Evolutionary conservation across 2,797 vertebrate species (phyloP).

Genomic region (Columba guinea): DNA sequence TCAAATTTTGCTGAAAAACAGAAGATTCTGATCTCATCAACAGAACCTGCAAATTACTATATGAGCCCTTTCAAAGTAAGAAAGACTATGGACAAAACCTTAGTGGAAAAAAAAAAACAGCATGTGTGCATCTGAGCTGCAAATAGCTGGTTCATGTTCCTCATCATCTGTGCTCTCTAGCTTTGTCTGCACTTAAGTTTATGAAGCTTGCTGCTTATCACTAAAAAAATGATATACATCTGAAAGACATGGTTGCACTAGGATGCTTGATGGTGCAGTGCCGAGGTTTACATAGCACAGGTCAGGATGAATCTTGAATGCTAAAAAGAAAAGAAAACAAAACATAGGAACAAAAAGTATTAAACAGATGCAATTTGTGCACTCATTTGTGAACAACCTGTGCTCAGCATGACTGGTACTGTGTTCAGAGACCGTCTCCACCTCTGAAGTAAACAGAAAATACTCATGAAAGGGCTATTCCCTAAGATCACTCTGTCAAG

Average conservation of each 20-base stretch:
- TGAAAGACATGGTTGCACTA: neutral
- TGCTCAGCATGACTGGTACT: neutral
- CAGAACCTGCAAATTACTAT: neutral
- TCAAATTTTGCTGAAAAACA: slow-evolving; percentile 7
- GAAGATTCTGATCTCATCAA: neutral
- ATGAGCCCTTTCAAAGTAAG: neutral
- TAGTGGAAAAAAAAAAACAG: neutral
- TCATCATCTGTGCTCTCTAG: neutral
- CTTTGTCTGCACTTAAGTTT: neutral
- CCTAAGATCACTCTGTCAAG: neutral
- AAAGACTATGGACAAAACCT: neutral
- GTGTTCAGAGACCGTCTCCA: neutral
- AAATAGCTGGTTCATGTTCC: neutral
- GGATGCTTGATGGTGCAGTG: neutral
- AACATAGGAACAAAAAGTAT: neutral
- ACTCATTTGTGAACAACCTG: neutral
- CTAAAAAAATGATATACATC: neutral
- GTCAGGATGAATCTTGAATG: neutral
- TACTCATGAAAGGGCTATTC: neutral
- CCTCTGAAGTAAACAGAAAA: neutral
- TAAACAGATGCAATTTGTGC: neutral
- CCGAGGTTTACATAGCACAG: neutral
- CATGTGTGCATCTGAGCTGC: neutral
- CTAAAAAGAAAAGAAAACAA: neutral
- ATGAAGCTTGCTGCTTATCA: neutral